These are phyloP conservation scores for Oscheius sp. DNA, from an alignment of 1,140 invertebrate genomes.

Conservation along the genomic window DNA sequence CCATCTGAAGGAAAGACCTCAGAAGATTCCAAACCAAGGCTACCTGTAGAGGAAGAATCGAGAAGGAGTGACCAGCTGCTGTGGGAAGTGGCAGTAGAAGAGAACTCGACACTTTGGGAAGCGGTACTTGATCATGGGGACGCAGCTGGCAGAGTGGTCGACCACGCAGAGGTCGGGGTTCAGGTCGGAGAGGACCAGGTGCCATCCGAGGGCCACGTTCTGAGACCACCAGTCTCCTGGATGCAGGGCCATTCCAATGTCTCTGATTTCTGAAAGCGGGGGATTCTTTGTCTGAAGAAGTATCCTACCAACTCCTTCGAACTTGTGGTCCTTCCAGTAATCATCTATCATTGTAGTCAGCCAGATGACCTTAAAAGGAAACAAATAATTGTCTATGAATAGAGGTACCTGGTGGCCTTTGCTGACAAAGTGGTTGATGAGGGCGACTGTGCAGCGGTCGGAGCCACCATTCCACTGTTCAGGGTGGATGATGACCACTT, in stretches of 20 bases:
- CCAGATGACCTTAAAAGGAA: slow-evolving; percentile 56
- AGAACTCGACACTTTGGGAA: slow-evolving; percentile 53
- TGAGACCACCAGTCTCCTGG: slow-evolving; percentile 60
- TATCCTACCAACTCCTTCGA: slow-evolving; percentile 52
- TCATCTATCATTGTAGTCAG: slow-evolving; percentile 60
- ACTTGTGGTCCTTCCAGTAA: slow-evolving; percentile 57
- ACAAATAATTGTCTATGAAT: background rate
- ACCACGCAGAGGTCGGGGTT: slow-evolving; percentile 56
- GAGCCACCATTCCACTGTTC: slow-evolving; percentile 61
- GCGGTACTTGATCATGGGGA: slow-evolving; percentile 59
- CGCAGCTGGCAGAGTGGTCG: slow-evolving; percentile 58
- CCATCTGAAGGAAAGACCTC: slow-evolving; percentile 35
- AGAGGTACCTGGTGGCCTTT: slow-evolving; percentile 18
- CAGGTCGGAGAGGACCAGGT: slow-evolving; percentile 46
- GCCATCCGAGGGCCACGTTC: slow-evolving; percentile 54
- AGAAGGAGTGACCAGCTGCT: slow-evolving; percentile 58
- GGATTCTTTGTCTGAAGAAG: background rate
- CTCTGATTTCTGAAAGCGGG: slow-evolving; percentile 47
- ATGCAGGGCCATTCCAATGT: slow-evolving; percentile 51
- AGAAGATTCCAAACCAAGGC: background rate
- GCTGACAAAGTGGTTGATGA: slow-evolving; percentile 54
- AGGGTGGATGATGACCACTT: slow-evolving; percentile 60
- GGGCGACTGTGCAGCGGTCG: slow-evolving; percentile 55
- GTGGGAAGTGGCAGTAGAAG: slow-evolving; percentile 60
- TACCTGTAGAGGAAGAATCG: slow-evolving; percentile 59